phyloP scores from a whole-genome alignment of 2,797 vertebrate genomes.

The Xiphorhynchus erythropygius region DNA sequence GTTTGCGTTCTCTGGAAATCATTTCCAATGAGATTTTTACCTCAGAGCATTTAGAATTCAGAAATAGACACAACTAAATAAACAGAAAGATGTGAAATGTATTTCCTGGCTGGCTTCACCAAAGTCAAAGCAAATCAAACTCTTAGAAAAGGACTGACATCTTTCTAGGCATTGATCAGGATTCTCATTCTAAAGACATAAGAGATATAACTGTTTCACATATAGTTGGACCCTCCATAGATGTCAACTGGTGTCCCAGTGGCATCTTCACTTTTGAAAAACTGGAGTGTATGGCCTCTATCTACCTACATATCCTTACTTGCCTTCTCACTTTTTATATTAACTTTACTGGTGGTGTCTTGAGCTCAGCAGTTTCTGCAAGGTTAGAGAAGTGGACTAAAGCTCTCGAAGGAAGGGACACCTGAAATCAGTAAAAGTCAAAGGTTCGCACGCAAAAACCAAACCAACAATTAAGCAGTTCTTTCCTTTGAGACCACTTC shows the following conservation, averaged over 20 bases:
- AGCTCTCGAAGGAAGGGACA: not conserved
- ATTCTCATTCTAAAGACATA: not conserved
- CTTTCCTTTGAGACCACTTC: not conserved
- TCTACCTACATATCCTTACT: not conserved
- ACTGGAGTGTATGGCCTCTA: accelerated
- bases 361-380: not conserved
- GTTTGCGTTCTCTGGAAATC: slow-evolving; percentile 6
- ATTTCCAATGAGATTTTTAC: not conserved
- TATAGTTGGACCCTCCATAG: not conserved
- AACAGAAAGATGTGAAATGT: not conserved
- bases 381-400: not conserved
- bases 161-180: not conserved
- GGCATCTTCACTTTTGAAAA: not conserved
- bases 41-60: slow-evolving; percentile 12
- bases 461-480: not conserved
- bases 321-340: not conserved
- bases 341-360: not conserved
- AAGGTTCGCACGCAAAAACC: not conserved
- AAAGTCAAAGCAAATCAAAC: not conserved
- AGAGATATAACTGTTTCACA: not conserved
- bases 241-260: not conserved
- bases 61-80: slow-evolving; percentile 5
- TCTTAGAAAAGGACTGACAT: not conserved
- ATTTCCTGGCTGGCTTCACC: not conserved
- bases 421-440: not conserved